A percentile compares a stretch with the other conserved stretches of the same genome.
Evolutionary conservation across 1,140 invertebrate genomes (phyloP).

Genomic region (Spodoptera litura): DNA sequence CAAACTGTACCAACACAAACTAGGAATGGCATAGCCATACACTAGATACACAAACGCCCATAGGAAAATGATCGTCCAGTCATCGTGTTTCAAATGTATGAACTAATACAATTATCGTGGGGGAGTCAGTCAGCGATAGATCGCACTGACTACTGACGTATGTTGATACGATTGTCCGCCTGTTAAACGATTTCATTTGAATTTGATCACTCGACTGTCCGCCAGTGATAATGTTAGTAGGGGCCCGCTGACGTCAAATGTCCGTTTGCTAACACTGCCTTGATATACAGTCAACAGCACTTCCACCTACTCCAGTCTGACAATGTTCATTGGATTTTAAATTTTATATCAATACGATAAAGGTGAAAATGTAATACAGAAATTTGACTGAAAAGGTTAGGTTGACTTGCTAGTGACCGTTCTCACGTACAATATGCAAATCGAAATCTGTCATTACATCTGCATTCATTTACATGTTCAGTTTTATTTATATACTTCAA

Average conservation of each 20-base stretch:
- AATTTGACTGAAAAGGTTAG: no score
- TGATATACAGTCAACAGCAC: not conserved
- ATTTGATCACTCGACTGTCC: conserved; percentile 81
- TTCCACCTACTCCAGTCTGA: no score
- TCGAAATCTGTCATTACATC: conserved; percentile 6
- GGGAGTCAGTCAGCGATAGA: conserved; percentile 58
- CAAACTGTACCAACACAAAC: not conserved
- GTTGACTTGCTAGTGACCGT: not conserved
- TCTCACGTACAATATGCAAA: conserved; percentile 39
- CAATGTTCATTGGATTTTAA: no score
- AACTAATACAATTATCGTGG: conserved; percentile 52
- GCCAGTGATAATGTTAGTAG: conserved; percentile 73
- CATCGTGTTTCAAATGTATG: conserved; percentile 38
- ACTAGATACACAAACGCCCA: not conserved
- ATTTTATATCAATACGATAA: no score
- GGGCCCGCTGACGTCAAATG: conserved; percentile 52
- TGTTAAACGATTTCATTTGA: conserved; percentile 80
- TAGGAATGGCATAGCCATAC: no score
- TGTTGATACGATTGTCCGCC: conserved; percentile 79
- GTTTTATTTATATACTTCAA: not conserved
- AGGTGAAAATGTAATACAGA: no score
- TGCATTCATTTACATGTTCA: not conserved
- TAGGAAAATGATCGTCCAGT: conserved; percentile 18
- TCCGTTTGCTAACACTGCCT: conserved; percentile 22
- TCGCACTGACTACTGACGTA: conserved; percentile 74